Percentiles rank a stretch among this genome's conserved stretches.
Evolutionary conservation across 2,797 vertebrate species (phyloP).

Genomic region (Vespertilio murinus): DNA sequence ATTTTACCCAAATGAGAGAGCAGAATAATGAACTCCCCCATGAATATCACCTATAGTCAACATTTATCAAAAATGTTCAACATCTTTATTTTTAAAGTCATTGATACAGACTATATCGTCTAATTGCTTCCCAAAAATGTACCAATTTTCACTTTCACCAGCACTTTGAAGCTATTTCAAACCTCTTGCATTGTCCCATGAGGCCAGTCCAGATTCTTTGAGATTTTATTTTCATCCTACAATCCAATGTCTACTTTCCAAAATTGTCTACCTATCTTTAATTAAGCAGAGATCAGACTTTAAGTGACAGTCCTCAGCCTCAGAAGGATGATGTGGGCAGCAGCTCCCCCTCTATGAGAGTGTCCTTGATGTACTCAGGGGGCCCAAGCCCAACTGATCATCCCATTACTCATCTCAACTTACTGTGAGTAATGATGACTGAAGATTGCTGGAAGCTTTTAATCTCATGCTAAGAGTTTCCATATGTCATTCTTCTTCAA

Average conservation of each 20-base stretch:
- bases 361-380: background rate
- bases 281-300: background rate
- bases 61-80: slow-evolving; percentile 36
- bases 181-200: background rate
- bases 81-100: slow-evolving; percentile 23
- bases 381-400: background rate
- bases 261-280: background rate
- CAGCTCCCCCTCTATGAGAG: background rate
- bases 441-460: slow-evolving; percentile 57
- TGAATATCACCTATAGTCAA: background rate
- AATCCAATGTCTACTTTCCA: slow-evolving; percentile 12
- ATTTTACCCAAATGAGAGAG: background rate
- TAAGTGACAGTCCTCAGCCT: background rate
- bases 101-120: background rate
- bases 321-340: background rate
- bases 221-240: slow-evolving; percentile 17
- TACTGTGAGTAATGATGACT: slow-evolving; percentile 53
- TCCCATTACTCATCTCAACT: background rate
- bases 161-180: slow-evolving; percentile 26
- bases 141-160: background rate
- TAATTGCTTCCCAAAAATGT: slow-evolving; percentile 42
- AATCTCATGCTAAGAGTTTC: slow-evolving; percentile 42
- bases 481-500: slow-evolving; percentile 55
- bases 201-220: background rate
- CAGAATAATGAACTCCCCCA: slow-evolving; percentile 7